A percentile compares a stretch with the other conserved stretches of the same genome.
Conservation (phyloP, 30 jellyfish, hydroid and myxozoan genomes). For the Hydra vulgaris region DNA sequence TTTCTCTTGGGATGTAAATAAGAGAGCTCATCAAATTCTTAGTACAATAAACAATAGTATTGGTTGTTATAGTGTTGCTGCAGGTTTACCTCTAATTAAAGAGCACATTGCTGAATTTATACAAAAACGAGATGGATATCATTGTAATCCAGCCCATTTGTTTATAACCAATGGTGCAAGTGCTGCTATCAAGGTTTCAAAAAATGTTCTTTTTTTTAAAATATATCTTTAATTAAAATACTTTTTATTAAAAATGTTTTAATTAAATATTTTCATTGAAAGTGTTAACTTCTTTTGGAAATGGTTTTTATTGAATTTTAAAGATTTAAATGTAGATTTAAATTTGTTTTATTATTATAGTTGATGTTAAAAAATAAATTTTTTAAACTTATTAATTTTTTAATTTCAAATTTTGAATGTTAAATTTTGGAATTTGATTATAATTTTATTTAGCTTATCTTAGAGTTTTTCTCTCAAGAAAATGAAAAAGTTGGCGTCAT, state of each 20-base stretch:
- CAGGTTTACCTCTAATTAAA: slow-evolving; percentile 52
- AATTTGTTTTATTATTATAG: no score
- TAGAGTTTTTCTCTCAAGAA: slow-evolving; percentile 46
- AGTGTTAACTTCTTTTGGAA: no score
- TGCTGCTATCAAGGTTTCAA: slow-evolving; percentile 60
- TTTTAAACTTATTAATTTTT: no score
- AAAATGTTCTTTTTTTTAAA: background rate
- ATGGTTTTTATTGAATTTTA: background rate
- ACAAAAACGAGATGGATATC: slow-evolving; percentile 85
- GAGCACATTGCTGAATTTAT: slow-evolving; percentile 66
- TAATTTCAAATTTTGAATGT: no score
- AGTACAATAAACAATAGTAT: slow-evolving; percentile 36
- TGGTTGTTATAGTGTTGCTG: slow-evolving; percentile 89
- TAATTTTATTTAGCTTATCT: slow-evolving; percentile 59
- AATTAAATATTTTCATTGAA: no score
- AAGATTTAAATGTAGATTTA: no score
- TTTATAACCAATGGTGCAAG: slow-evolving; percentile 93
- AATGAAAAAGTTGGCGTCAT: slow-evolving; percentile 59
- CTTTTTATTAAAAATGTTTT: no score
- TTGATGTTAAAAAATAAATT: no score
- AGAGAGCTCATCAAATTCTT: slow-evolving; percentile 47
- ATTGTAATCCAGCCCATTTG: slow-evolving; percentile 42
- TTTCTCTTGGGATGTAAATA: slow-evolving; percentile 73
- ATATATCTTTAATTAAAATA: no score
- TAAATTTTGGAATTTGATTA: no score